Conservation (phyloP, 1,140 invertebrate genomes). For the Venturia canescens region DNA sequence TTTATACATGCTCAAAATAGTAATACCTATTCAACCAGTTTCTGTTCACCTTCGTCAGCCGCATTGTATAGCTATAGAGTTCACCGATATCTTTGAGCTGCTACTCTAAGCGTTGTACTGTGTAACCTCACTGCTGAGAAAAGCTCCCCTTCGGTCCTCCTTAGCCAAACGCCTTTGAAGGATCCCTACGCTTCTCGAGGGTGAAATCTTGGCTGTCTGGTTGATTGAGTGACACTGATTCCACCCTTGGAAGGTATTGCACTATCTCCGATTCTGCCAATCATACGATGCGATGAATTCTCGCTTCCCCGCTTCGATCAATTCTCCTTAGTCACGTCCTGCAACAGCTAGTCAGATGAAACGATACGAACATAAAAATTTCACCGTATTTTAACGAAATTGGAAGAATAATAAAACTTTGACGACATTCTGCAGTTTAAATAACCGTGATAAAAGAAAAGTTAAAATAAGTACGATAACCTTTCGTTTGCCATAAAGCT, state of each 20-base stretch:
- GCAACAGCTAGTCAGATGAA: no score
- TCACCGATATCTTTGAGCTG: neutral
- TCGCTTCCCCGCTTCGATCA: neutral
- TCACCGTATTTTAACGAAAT: neutral
- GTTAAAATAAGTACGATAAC: no score
- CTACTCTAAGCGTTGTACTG: neutral
- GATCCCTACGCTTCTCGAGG: neutral
- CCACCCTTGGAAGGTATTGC: neutral
- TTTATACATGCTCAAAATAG: neutral
- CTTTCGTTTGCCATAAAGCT: no score
- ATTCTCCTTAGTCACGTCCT: neutral
- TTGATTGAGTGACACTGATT: slow-evolving; percentile 4
- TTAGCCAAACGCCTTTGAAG: neutral
- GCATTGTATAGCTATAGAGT: neutral
- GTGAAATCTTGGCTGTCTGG: neutral
- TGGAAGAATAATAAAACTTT: no score
- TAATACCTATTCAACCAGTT: neutral
- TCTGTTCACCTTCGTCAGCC: neutral
- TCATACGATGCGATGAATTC: neutral
- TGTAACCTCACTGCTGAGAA: neutral
- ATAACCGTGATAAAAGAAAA: no score
- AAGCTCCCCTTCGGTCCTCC: neutral
- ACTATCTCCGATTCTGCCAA: neutral
- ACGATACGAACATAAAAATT: no score
- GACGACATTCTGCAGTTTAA: no score